Conservation (phyloP, 2,888 invertebrate species). For the Dusona sp. region DNA sequence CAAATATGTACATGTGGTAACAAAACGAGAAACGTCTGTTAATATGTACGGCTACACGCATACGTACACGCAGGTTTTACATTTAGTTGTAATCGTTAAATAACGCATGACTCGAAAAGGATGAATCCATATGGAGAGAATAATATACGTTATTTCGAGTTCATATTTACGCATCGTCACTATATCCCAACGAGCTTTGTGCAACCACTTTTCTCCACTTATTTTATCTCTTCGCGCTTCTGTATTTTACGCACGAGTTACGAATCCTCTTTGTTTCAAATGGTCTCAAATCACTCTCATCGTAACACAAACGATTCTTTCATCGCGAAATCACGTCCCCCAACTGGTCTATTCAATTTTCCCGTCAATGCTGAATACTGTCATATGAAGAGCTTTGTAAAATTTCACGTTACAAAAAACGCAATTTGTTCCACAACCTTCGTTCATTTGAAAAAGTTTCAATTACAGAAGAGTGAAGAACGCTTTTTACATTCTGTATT, state of each 20-base stretch:
- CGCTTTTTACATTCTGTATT: neutral
- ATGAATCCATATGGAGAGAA: slow-evolving; percentile 31
- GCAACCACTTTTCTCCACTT: slow-evolving; percentile 24
- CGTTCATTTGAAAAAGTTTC: neutral
- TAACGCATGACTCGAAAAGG: slow-evolving; percentile 52
- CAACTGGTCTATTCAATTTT: slow-evolving; percentile 3
- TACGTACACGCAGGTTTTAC: slow-evolving; percentile 62
- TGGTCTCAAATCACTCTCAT: slow-evolving; percentile 13
- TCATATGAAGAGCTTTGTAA: neutral
- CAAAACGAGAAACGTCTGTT: neutral
- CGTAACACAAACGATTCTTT: slow-evolving; percentile 23
- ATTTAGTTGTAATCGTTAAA: slow-evolving; percentile 68
- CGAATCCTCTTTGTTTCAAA: slow-evolving; percentile 18
- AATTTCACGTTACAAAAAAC: neutral
- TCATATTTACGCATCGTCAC: slow-evolving; percentile 25
- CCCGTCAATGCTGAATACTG: neutral
- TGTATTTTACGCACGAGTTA: neutral
- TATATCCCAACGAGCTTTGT: slow-evolving; percentile 11
- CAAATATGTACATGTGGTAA: slow-evolving; percentile 41
- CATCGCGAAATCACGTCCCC: slow-evolving; percentile 20
- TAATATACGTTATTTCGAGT: slow-evolving; percentile 41
- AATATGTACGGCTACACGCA: slow-evolving; percentile 35
- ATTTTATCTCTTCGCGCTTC: slow-evolving; percentile 10
- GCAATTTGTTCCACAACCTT: neutral
- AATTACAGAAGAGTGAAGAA: neutral